These are phyloP conservation scores for Criorhina ranunculi DNA, from an alignment of 2,888 invertebrate species.

Conservation along the genomic window DNA sequence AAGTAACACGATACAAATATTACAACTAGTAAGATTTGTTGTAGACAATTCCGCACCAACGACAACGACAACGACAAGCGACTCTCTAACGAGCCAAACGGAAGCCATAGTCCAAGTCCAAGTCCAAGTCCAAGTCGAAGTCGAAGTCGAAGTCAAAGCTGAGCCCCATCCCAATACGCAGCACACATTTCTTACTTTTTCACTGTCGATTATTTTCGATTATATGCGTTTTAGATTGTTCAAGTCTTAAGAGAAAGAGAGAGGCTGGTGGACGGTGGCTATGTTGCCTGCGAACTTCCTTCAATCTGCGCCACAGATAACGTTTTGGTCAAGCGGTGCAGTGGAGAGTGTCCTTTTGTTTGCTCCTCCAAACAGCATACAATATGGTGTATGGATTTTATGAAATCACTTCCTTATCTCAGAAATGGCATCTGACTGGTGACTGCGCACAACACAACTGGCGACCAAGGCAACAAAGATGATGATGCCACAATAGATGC, in stretches of 20 bases:
- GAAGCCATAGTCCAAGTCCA: conserved; percentile 46
- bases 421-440: conserved; percentile 75
- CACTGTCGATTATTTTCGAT: conserved; percentile 74
- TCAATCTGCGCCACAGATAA: conserved; percentile 74
- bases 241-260: conserved; percentile 11
- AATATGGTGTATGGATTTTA: conserved; percentile 75
- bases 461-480: conserved; percentile 43
- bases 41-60: conserved; percentile 65
- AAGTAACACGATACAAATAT: conserved; percentile 77
- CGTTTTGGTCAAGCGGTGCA: conserved; percentile 51
- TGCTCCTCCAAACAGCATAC: conserved; percentile 37
- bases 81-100: conserved; percentile 69
- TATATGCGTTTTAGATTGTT: conserved; percentile 76
- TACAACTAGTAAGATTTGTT: conserved; percentile 75
- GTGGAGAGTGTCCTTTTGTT: conserved; percentile 60
- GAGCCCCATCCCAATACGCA: conserved; percentile 63
- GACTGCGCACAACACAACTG: conserved; percentile 41
- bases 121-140: conserved; percentile 15
- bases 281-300: conserved; percentile 33
- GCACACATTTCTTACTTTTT: conserved; percentile 35
- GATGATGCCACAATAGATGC: conserved; percentile 71
- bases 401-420: conserved; percentile 77
- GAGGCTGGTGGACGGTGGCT: conserved; percentile 28
- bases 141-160: conserved; percentile 18
- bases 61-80: conserved; percentile 22